Evolutionary conservation across 2,888 invertebrate species (phyloP).

Genomic region (Euzophera pinguis): DNA sequence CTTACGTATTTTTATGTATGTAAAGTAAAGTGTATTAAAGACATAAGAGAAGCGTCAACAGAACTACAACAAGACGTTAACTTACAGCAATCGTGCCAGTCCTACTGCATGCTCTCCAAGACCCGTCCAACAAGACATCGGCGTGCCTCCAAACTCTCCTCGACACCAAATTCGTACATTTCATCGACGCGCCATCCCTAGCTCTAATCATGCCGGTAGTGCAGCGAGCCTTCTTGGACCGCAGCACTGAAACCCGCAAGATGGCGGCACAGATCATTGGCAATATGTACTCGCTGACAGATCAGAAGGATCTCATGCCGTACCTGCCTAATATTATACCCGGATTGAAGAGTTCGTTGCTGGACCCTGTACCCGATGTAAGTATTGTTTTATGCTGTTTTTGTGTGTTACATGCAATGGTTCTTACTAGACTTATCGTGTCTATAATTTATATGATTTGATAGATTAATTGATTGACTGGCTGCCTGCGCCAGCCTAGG

Average conservation of each 20-base stretch:
- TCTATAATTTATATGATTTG: too few species aligned
- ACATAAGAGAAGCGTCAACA: too few species aligned
- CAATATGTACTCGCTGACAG: constrained; percentile 99
- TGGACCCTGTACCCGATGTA: constrained; percentile 98
- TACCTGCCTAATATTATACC: constrained; percentile 98
- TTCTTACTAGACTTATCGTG: too few species aligned
- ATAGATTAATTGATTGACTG: too few species aligned
- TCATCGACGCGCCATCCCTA: constrained; percentile 98
- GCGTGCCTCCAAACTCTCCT: constrained; percentile 94
- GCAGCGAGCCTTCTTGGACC: constrained; percentile 97
- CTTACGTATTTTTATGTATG: too few species aligned
- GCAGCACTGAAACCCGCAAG: constrained; percentile 98
- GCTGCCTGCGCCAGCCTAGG: too few species aligned
- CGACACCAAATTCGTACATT: constrained; percentile 99
- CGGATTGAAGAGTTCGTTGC: constrained; percentile 94
- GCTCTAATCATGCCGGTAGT: constrained; percentile 99
- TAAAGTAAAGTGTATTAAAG: too few species aligned
- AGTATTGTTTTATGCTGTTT: constrained; percentile 5
- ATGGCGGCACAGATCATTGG: constrained; percentile 99
- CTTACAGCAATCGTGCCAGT: constrained; percentile 89
- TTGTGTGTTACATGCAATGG: too few species aligned
- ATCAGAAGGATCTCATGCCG: constrained; percentile 98
- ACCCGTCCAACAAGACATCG: constrained; percentile 97
- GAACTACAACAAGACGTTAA: background rate
- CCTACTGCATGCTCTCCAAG: constrained; percentile 93